These are phyloP conservation scores for Prorops nasuta DNA, from an alignment of 1,140 invertebrate genomes.

Conservation along the genomic window DNA sequence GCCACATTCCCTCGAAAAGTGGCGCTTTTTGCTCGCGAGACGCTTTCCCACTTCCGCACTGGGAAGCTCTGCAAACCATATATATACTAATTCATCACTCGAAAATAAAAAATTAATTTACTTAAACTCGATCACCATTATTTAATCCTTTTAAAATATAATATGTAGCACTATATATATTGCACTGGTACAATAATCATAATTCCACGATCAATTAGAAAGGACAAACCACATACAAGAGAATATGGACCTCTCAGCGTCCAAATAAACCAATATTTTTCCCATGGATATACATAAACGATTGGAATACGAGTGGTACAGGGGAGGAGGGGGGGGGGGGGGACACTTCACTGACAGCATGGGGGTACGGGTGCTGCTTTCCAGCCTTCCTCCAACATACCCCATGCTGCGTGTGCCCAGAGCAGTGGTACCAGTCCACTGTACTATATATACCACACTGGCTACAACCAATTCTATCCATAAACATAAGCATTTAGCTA, in stretches of 20 bases:
- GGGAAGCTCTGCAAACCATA: too few relatives aligned
- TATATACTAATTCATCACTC: too few relatives aligned
- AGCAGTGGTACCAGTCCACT: constrained; percentile 48
- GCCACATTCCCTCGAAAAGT: constrained; percentile 22
- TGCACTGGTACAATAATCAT: too few relatives aligned
- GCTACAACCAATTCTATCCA: too few relatives aligned
- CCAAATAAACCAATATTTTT: constrained; percentile 53
- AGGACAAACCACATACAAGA: too few relatives aligned
- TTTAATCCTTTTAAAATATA: too few relatives aligned
- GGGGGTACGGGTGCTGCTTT: constrained; percentile 46
- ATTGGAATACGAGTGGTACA: constrained; percentile 25
- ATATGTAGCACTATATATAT: too few relatives aligned
- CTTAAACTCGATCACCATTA: neutral
- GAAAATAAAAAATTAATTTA: too few relatives aligned
- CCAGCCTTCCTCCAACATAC: constrained; percentile 31
- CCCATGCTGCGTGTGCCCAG: constrained; percentile 45
- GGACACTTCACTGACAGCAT: constrained; percentile 38
- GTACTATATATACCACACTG: too few relatives aligned
- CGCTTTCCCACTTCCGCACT: too few relatives aligned
- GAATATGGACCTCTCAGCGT: constrained; percentile 31
- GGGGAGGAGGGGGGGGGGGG: constrained; percentile 21
- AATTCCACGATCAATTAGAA: too few relatives aligned
- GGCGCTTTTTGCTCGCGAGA: neutral
- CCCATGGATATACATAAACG: constrained; percentile 49
- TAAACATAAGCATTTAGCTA: too few relatives aligned